Percentiles rank a stretch among this genome's conserved stretches.
phyloP scores from a whole-genome alignment of 23 tunicate species.

The Trididemnum clinides region DNA sequence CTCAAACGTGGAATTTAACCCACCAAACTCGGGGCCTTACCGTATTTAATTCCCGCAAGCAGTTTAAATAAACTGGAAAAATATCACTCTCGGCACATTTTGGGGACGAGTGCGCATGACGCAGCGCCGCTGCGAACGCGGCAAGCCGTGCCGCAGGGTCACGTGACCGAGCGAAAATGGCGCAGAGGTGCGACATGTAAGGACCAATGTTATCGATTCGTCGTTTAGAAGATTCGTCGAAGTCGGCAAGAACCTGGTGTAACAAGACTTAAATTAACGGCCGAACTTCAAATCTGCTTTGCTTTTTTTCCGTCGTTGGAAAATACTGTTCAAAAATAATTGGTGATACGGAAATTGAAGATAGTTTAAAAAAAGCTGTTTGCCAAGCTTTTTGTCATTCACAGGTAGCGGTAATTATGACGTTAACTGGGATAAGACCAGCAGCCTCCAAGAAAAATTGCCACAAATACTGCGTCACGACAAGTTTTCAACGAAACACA shows the following conservation, averaged over 20 bases:
- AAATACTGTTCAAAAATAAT: background rate
- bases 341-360: background rate
- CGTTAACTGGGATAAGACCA: no score
- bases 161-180: slow-evolving; percentile 36
- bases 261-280: background rate
- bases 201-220: slow-evolving; percentile 57
- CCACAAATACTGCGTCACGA: no score
- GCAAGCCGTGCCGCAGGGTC: slow-evolving; percentile 51
- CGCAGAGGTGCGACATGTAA: slow-evolving; percentile 45
- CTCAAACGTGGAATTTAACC: no score
- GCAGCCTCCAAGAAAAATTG: no score
- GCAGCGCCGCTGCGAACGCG: slow-evolving; percentile 66
- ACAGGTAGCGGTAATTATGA: no score
- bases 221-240: slow-evolving; percentile 71
- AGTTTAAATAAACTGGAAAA: slow-evolving; percentile 40
- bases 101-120: slow-evolving; percentile 55
- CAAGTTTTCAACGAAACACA: no score
- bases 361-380: background rate
- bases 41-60: slow-evolving; percentile 17
- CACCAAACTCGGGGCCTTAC: no score
- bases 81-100: background rate
- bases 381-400: no score
- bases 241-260: slow-evolving; percentile 54
- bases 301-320: background rate
- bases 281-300: background rate